Evolutionary conservation across 2,797 vertebrate genomes (phyloP), one percentile per base, ranked within the genome.

Genomic region (Carduelis carduelis): DNA sequence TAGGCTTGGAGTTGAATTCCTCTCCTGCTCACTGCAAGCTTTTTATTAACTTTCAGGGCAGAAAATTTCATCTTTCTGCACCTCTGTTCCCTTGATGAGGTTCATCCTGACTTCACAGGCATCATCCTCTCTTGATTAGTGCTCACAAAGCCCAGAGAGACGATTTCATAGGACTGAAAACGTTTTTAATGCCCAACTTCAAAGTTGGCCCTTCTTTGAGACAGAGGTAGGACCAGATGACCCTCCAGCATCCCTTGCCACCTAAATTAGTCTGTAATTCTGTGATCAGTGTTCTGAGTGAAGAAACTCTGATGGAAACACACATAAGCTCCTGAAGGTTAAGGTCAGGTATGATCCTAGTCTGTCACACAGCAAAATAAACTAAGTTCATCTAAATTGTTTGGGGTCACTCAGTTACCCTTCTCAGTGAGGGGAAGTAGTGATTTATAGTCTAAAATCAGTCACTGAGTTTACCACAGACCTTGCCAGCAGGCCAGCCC

Each of bases 181-280:
- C 0, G 20, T 93, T 95, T 92, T 92, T 86, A 92, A 89, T 91
- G 66, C 44, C 57, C 65, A 61, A 6, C 90, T 95, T 96, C 70
- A 94, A 91, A 96, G 94, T 6, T 93, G 76, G 79, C 77, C 83
- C 59, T 1, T 7, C 94, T 94, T 95, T 86, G 83, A 96, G 91
- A 41, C n/a, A 76, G 83, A 61, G 72, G 50, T 55, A 86, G 76
- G 80, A 86, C 57, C 55, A 88, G 83, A 3, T 81, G 80, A 95
- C 93, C 90, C 74, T 83, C 46, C 85, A 83, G 71, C 76, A 55
- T 57, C 77, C 82, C 75, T 91, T 89, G 64, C 53, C 83, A 72
- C 49, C 46, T 83, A 74, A 87, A 91, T 93, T 80, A 96, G 68
- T 83, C 84, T 70, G 2, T 87, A 95, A 87, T 87, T 94, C 78